Conservation (phyloP, 2,888 invertebrate genomes). For the Watsonalla binaria region DNA sequence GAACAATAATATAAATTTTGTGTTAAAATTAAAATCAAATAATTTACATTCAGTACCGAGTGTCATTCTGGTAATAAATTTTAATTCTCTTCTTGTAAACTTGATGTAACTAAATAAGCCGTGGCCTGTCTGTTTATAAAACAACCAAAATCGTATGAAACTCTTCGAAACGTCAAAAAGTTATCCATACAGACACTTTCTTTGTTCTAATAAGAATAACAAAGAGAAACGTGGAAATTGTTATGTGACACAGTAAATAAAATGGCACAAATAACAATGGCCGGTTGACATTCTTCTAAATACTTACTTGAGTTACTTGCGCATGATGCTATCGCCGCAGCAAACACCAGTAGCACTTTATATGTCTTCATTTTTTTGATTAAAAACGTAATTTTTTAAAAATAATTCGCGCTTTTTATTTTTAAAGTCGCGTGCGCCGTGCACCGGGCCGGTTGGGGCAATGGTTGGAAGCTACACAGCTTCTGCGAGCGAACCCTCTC, state of each 20-base stretch:
- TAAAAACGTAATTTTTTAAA: neutral
- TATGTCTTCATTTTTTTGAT: slow-evolving; percentile 35
- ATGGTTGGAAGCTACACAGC: slow-evolving; percentile 39
- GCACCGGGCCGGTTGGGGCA: slow-evolving; percentile 50
- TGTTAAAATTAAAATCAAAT: too few species aligned
- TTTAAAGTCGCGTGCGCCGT: slow-evolving; percentile 42
- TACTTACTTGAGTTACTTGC: slow-evolving; percentile 68
- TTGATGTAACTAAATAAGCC: too few species aligned
- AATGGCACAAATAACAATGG: slow-evolving; percentile 42
- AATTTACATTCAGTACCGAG: too few species aligned
- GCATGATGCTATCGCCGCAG: slow-evolving; percentile 47
- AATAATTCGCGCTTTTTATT: neutral
- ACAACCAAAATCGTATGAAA: too few species aligned
- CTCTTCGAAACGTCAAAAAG: too few species aligned
- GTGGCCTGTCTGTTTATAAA: too few species aligned
- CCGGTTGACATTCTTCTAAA: slow-evolving; percentile 58
- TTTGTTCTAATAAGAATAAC: neutral
- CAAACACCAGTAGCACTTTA: slow-evolving; percentile 50
- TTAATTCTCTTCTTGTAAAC: too few species aligned
- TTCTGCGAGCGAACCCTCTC: slow-evolving; percentile 34
- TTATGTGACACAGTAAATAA: slow-evolving; percentile 21
- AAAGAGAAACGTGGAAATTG: slow-evolving; percentile 7
- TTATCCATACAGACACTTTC: too few species aligned
- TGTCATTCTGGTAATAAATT: too few species aligned
- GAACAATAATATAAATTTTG: too few species aligned